phyloP scores from a whole-genome alignment of 2,888 invertebrate species.

The Panorpa germanica region DNA sequence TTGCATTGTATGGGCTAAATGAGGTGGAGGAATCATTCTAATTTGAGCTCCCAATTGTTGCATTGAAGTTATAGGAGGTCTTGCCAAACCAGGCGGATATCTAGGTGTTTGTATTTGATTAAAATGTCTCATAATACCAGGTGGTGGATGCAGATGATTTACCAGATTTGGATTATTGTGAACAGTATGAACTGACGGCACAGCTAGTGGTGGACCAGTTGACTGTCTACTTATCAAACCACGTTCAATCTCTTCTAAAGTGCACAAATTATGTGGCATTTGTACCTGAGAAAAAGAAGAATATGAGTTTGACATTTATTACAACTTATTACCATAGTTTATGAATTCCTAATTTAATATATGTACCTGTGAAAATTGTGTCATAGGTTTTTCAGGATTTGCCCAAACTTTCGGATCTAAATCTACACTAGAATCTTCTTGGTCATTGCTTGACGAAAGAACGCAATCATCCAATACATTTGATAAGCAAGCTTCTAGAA shows the following conservation, averaged over 20 bases:
- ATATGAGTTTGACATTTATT: too few relatives aligned
- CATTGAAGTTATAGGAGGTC: too few relatives aligned
- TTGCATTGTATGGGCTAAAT: too few relatives aligned
- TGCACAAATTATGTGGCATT: conserved; percentile 40
- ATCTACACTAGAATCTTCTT: conserved; percentile 16
- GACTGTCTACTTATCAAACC: conserved; percentile 35
- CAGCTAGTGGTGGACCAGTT: conserved; percentile 15
- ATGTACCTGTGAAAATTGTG: too few relatives aligned
- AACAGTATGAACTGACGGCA: conserved; percentile 17
- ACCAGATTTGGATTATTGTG: conserved; percentile 2
- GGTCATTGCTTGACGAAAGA: conserved; percentile 19
- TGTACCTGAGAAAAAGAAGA: conserved; percentile 16
- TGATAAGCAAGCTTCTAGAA: conserved; percentile 20
- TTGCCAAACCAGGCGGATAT: too few relatives aligned
- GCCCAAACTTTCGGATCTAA: conserved; percentile 30
- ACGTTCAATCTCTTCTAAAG: conserved; percentile 54
- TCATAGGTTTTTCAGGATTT: conserved; percentile 20
- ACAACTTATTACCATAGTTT: too few relatives aligned
- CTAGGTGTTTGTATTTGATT: too few relatives aligned
- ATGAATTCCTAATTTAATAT: too few relatives aligned
- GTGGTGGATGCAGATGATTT: too few relatives aligned
- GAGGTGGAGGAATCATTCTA: too few relatives aligned
- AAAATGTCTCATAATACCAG: too few relatives aligned
- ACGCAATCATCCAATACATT: conserved; percentile 24
- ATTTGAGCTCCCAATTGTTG: too few relatives aligned